Base-by-base conservation (phyloP, 1,140 invertebrate species). In the Pantala flavescens region DNA sequence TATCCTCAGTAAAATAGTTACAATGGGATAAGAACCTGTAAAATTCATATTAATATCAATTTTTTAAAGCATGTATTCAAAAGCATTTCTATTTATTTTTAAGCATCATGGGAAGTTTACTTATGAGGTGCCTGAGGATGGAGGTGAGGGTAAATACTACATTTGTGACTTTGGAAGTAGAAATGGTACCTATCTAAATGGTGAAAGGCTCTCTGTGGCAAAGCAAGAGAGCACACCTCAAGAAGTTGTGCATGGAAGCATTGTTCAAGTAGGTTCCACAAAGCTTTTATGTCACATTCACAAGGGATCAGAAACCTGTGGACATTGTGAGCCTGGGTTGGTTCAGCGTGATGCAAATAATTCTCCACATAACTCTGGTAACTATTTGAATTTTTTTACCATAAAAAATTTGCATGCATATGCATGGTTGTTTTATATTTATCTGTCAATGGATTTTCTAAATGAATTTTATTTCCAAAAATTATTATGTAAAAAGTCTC, bases 201-300 rank as follows among this genome's bases (percentile, higher is more conserved):
- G 91, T 0, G 86, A 85, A 42, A 85, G 91, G 76, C 85, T 97
- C 77, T 90, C 91, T 0, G 85, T 86, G 42, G 86, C 89, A 0
- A 91, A 92, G 79, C 86, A 89, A 80, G 86, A 88, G 76, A 93
- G 92, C 78, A 84, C 88, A 21, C 83, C 85, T 0, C 76, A 80
- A 75, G 83, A 87, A 78, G 78, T 95, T 49, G 81, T 84, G 0
- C 94, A 98, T 81, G 93, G 92, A 7, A 94, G 92, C 79, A 84
- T 86, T 11, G 78, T 93, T 63, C 86, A 90, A 77, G 80, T 93
- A 10, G 92, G 91, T 0, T 85, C 85, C 63, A 94, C 92, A 0
- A 89, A 89, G 77, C 79, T 98, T 0, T 80, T 95, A 2, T 91
- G 94, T 79, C 96, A 97, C 81, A 90, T 97, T 74, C 96, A 98